Evolutionary conservation across 2,797 vertebrate genomes (phyloP).

Genomic region (Alectoris magna): DNA sequence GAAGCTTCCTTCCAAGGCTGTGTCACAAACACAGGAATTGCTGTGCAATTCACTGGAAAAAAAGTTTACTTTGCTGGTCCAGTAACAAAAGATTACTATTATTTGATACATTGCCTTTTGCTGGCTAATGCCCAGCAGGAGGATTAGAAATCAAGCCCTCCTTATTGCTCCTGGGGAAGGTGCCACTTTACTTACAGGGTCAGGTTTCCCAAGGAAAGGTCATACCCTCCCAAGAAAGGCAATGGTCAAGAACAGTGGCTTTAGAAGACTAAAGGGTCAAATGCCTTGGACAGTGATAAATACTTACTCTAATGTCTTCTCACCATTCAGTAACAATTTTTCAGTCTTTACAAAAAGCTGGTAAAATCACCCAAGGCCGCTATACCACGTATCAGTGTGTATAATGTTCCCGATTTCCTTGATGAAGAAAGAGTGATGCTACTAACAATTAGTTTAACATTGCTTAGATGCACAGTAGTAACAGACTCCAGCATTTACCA

Average conservation of each 20-base stretch:
- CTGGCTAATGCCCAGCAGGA: neutral
- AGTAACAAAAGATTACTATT: neutral
- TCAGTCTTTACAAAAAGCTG: neutral
- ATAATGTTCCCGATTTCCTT: neutral
- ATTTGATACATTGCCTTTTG: neutral
- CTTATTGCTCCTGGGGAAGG: neutral
- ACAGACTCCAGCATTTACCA: neutral
- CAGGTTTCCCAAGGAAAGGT: neutral
- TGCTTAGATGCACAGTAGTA: neutral
- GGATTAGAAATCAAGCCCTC: neutral
- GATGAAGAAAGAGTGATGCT: neutral
- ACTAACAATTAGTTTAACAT: neutral
- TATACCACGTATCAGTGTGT: no score
- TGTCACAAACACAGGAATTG: neutral
- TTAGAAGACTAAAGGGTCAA: neutral
- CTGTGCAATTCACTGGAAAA: neutral
- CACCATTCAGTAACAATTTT: neutral
- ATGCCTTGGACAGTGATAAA: neutral
- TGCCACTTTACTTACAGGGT: neutral
- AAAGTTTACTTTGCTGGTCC: neutral
- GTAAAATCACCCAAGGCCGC: neutral
- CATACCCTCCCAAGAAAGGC: neutral
- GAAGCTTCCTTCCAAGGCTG: neutral
- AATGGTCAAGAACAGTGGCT: neutral
- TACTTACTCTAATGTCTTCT: neutral